Evolutionary conservation across 1,140 invertebrate species (phyloP).

Genomic region (Penaeus chinensis): DNA sequence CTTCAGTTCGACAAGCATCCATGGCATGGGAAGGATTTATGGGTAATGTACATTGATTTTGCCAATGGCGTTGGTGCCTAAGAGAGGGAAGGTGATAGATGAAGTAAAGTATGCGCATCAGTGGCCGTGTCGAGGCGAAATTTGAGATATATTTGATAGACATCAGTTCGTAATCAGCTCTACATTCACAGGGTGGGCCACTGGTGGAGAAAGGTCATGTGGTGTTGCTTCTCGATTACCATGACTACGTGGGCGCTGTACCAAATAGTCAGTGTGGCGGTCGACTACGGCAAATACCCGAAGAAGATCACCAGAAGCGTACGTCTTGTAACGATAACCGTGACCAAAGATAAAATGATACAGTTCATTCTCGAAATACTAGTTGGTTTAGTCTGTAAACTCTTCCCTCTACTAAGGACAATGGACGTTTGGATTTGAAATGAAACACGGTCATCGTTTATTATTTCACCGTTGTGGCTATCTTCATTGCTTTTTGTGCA

Average conservation of each 20-base stretch:
- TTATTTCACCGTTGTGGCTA: neutral
- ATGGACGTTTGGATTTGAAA: too few species aligned
- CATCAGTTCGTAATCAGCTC: neutral
- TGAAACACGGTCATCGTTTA: too few species aligned
- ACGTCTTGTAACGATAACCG: neutral
- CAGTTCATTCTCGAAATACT: too few species aligned
- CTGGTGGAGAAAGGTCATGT: constrained; percentile 29
- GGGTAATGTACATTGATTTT: neutral
- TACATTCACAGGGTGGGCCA: neutral
- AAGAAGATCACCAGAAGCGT: constrained; percentile 44
- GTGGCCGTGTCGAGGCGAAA: too few species aligned
- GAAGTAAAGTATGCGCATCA: too few species aligned
- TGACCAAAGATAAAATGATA: too few species aligned
- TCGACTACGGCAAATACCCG: constrained; percentile 46
- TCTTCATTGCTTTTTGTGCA: neutral
- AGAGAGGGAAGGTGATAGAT: too few species aligned
- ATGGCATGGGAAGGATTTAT: constrained; percentile 35
- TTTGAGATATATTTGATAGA: neutral
- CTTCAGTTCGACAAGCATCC: constrained; percentile 39
- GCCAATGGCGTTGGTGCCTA: too few species aligned
- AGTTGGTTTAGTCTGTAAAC: too few species aligned
- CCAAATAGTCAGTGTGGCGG: constrained; percentile 39
- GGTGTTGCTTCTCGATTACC: constrained; percentile 15
- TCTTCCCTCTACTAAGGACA: too few species aligned
- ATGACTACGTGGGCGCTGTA: constrained; percentile 46